Conservation (phyloP, 1,140 invertebrate genomes). For the Apis laboriosa region DNA sequence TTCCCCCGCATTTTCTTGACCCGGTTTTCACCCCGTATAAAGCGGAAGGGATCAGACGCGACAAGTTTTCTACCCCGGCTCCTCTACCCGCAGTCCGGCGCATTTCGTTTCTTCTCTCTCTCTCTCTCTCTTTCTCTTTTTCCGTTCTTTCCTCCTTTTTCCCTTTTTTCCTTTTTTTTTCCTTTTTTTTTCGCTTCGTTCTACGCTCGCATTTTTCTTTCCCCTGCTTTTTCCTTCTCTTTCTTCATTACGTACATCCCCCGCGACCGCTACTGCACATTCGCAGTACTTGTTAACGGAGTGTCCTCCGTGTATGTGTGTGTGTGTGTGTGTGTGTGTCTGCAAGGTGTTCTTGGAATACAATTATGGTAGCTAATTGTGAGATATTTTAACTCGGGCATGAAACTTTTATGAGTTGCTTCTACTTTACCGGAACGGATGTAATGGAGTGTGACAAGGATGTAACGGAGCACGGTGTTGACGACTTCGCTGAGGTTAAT, state of each 20-base stretch:
- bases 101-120: conserved; percentile 4
- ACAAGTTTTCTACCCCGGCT: conserved; percentile 26
- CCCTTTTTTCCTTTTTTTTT: background rate
- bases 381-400: background rate
- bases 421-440: background rate
- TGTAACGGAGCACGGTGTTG: background rate
- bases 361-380: conserved; percentile 1
- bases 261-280: background rate
- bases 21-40: conserved; percentile 39
- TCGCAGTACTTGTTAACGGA: background rate
- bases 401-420: background rate
- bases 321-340: background rate
- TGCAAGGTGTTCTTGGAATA: too few relatives aligned
- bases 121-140: background rate
- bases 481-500: background rate
- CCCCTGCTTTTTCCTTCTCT: background rate
- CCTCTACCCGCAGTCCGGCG: background rate
- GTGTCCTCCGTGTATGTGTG: background rate
- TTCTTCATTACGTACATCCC: background rate
- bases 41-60: conserved; percentile 44
- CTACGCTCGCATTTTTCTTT: background rate
- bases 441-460: background rate
- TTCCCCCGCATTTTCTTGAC: conserved; percentile 52
- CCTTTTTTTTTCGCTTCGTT: background rate
- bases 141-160: background rate